Conservation (phyloP, 2,888 invertebrate species). For the Amblyteles armatorius region DNA sequence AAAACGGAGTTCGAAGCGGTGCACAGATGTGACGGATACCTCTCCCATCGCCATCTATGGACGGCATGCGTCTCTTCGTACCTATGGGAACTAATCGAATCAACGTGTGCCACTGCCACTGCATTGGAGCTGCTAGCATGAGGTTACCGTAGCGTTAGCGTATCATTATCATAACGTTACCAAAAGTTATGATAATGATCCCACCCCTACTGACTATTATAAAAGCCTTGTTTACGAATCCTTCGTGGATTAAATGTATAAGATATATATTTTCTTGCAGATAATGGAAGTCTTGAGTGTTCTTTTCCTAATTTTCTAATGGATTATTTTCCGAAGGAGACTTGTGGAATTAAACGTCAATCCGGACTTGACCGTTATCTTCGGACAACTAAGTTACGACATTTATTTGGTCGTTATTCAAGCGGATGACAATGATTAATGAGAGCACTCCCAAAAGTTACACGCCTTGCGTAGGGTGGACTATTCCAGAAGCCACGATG, state of each 20-base stretch:
- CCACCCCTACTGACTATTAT: conserved; percentile 12
- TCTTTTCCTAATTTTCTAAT: conserved; percentile 2
- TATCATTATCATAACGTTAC: too few species aligned
- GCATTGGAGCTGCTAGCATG: too few species aligned
- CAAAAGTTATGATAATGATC: too few species aligned
- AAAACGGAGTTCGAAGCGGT: too few species aligned
- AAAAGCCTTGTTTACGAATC: neutral
- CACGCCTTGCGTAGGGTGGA: neutral
- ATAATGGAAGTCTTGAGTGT: neutral
- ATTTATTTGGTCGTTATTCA: neutral
- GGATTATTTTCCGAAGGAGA: conserved; percentile 5
- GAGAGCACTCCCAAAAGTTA: neutral
- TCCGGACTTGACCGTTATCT: conserved; percentile 45
- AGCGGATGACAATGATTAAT: neutral
- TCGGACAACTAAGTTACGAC: neutral
- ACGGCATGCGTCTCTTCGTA: too few species aligned
- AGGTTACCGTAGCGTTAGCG: too few species aligned
- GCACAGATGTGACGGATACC: too few species aligned
- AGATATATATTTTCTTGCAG: conserved; percentile 17
- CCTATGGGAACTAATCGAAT: too few species aligned
- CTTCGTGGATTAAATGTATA: conserved; percentile 18
- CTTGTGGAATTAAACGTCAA: conserved; percentile 59
- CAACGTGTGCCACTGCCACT: too few species aligned
- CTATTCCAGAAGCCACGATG: conserved; percentile 25
- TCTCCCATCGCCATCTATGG: too few species aligned